Evolutionary conservation across 1,140 invertebrate species (phyloP), one percentile per base, ranked within the genome.

Genomic region (Rhyzopertha dominica): DNA sequence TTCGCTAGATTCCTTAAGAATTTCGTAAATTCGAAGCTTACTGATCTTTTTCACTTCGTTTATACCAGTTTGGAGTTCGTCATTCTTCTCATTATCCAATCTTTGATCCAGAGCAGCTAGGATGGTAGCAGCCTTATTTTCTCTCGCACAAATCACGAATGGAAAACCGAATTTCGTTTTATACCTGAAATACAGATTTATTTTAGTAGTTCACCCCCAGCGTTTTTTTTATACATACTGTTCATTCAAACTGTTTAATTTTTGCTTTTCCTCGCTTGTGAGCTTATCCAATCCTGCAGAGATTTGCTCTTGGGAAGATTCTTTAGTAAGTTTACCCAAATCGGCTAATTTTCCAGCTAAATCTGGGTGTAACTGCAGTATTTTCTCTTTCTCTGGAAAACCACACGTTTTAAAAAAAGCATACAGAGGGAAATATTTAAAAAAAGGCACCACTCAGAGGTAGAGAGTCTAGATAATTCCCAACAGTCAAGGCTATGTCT

Each of bases 31-130:
- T 51, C 80, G 67, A 14, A 79, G 55, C 44, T 66, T 71, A 56
- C 75, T 75, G 43, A 85, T 84, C 65, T 82, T 82, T 59, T 82
- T 83, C 0, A 85, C 80, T 71, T 84, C 80, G 37, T 75, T 70
- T 5, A 83, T 75, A 19, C 75, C 78, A 41, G 59, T 77, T 5
- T 60, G 51, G 0, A 81, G 63, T 69, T 85, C 82, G 26, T 64
- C 47, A 19, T 77, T 68, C 23, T 44, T 54, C 3, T 66, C 59
- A 56, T 82, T 82, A 24, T 74, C 54, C 31, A 80, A 67, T 50
- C 82, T 64, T 1, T 47, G 49, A 48, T 74, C 63, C 8, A 84
- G 62, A 24, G 74, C 75, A 22, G 69, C 58, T 18, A 82, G 64
- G 47, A 85, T 81, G 2, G 74, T 71, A 20, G 70, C 61, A 14